phyloP scores from a whole-genome alignment of 2,888 invertebrate genomes.

The Rhingia campestris region DNA sequence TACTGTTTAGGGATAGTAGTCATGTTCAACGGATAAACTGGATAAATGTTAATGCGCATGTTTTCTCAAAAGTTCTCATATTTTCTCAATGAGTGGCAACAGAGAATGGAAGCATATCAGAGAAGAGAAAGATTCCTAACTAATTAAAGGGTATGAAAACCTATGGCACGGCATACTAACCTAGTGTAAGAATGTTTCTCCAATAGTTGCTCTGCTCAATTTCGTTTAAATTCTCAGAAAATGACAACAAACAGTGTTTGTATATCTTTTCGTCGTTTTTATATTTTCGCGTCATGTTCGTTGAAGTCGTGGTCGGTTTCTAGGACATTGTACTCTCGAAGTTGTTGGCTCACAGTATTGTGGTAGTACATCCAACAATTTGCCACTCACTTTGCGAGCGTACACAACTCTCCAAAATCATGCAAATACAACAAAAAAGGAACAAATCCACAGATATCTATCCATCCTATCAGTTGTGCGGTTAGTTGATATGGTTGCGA shows the following conservation, averaged over 20 bases:
- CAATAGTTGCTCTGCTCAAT: constrained; percentile 51
- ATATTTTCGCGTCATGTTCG: constrained; percentile 51
- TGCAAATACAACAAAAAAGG: constrained; percentile 53
- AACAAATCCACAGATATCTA: constrained; percentile 65
- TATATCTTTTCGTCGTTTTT: constrained; percentile 39
- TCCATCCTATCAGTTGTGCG: constrained; percentile 70
- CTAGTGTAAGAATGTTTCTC: constrained; percentile 58
- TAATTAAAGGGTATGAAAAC: constrained; percentile 10
- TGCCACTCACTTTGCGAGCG: constrained; percentile 71
- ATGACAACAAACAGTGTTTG: constrained; percentile 63
- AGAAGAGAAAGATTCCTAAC: constrained; percentile 20
- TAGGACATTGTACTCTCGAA: constrained; percentile 67
- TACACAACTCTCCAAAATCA: constrained; percentile 66
- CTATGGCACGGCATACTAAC: constrained; percentile 62
- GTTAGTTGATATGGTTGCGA: constrained; percentile 67
- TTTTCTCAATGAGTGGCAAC: too few relatives aligned
- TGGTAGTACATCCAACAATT: constrained; percentile 71
- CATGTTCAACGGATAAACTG: constrained; percentile 32
- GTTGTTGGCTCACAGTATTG: constrained; percentile 63
- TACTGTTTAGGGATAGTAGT: constrained; percentile 34
- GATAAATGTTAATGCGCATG: constrained; percentile 62
- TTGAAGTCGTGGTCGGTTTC: constrained; percentile 63
- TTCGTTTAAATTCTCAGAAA: constrained; percentile 49
- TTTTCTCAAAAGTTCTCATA: constrained; percentile 9
- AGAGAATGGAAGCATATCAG: constrained; percentile 7